Evolutionary conservation across 2,888 invertebrate species (phyloP), one percentile per base, ranked within the genome.

Genomic region (Pharmacophagus antenor): DNA sequence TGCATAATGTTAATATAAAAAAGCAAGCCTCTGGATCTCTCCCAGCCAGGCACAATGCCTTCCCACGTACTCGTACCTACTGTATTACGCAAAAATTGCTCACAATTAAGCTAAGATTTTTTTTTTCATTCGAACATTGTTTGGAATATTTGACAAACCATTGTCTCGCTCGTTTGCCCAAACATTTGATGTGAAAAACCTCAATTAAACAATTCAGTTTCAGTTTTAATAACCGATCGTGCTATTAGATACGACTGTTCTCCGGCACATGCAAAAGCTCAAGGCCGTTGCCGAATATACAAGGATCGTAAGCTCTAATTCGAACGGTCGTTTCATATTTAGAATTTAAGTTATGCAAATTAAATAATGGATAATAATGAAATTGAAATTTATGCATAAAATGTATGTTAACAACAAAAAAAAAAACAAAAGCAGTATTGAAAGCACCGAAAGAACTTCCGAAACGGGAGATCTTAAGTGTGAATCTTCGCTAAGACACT

Each of bases 31-130:
- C 47, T 22, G 52, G 51, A 54, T 58, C 58, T 58, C 25, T 6
- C 20, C 48, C 23, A 17, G 31, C 31, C 12, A 25, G 20, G 54
- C 42, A 61, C 61, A 61, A 61, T 56, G 47, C 52, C 61, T 61
- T 61, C 61, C 50, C 61, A 61, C 61, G 60, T 17, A 41, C 2
- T n/a, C 46, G 6, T 44, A 31, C 31, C 50, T 49, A 27, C 50
- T 17, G 55, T 41, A 77, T 86, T 85, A 80, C 86, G 85, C 82
- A 85, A 85, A 80, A 77, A 73, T 71, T 68, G 71, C 71, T 69
- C 72, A 70, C 79, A 82, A 85, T 85, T 84, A 84, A 72, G 65
- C 70, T 70, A 70, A 67, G 70, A 74, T 79, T 78, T 18, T 79
- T 31, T n/a, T 72, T 77, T 75, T 72, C 56, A 76, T 77, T 79